These are phyloP conservation scores for Mormyrops attenuatus DNA, from an alignment of 2,797 vertebrate genomes.

Conservation along the genomic window DNA sequence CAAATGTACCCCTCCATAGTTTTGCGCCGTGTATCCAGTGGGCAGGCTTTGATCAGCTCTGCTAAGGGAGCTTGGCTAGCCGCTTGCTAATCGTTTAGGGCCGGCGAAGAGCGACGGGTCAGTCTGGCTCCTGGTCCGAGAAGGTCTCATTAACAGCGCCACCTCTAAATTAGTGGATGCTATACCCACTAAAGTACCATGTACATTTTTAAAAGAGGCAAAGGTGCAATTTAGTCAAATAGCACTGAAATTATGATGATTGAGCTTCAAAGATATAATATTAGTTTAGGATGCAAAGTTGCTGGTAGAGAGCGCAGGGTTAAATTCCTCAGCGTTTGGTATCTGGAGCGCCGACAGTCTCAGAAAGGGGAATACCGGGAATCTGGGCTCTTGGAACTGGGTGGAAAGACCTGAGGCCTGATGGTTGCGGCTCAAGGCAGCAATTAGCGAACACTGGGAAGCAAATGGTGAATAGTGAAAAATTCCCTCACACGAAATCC, in stretches of 20 bases:
- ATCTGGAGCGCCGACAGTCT: slow-evolving; percentile 29
- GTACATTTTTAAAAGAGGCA: background rate
- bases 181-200: background rate
- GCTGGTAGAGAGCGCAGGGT: slow-evolving; percentile 29
- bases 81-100: slow-evolving; percentile 27
- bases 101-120: background rate
- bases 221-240: slow-evolving; percentile 25
- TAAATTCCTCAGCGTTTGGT: slow-evolving; percentile 30
- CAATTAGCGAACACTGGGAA: slow-evolving; percentile 51
- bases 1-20: slow-evolving; percentile 31
- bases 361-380: slow-evolving; percentile 39
- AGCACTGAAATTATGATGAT: slow-evolving; percentile 17
- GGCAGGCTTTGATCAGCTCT: slow-evolving; percentile 25
- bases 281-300: slow-evolving; percentile 31
- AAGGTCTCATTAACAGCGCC: background rate
- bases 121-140: background rate
- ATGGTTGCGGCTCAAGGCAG: slow-evolving; percentile 43
- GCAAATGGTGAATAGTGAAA: slow-evolving; percentile 41
- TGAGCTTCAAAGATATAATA: slow-evolving; percentile 25
- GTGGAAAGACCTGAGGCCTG: slow-evolving; percentile 42
- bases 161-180: background rate
- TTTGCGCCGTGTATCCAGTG: slow-evolving; percentile 20
- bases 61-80: slow-evolving; percentile 35
- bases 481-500: slow-evolving; percentile 39
- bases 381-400: slow-evolving; percentile 27